These are phyloP conservation scores for Hippocampus barbouri DNA, from an alignment of 2,113 vertebrate genomes.

Conservation along the genomic window DNA sequence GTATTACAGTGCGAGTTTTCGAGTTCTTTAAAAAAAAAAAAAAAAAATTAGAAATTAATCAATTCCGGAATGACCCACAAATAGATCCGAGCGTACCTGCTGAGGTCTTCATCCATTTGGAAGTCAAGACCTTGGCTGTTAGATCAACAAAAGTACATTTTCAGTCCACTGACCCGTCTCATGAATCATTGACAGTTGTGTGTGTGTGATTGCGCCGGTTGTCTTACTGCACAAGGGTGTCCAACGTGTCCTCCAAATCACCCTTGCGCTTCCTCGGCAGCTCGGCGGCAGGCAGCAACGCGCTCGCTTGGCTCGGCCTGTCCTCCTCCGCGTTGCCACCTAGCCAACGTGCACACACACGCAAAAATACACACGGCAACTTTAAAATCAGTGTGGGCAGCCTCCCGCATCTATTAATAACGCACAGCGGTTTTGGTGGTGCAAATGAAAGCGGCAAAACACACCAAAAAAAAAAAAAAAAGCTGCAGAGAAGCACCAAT, in stretches of 20 bases:
- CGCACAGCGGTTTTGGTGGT: not conserved
- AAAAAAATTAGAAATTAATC: too few relatives aligned
- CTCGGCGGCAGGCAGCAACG: conserved; percentile 35
- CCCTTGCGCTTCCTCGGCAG: conserved; percentile 66
- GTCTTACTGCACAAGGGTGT: conserved; percentile 31
- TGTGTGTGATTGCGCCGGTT: not conserved
- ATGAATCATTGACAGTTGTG: not conserved
- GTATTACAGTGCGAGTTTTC: too few relatives aligned
- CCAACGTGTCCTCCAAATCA: conserved; percentile 45
- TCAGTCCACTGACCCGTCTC: not conserved
- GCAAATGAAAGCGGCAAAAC: not conserved
- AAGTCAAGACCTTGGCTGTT: conserved; percentile 36
- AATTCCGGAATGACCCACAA: not conserved
- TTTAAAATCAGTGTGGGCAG: not conserved
- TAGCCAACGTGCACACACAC: conserved; percentile 12
- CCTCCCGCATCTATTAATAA: not conserved
- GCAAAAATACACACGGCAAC: not conserved
- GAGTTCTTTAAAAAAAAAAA: too few relatives aligned
- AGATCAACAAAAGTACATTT: not conserved
- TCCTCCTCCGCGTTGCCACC: conserved; percentile 36
- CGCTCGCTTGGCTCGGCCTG: conserved; percentile 14
- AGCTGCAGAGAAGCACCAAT: not conserved
- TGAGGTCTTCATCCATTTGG: conserved; percentile 49
- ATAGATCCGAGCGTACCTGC: conserved; percentile 33
- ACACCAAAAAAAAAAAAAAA: not conserved